These are phyloP conservation scores for Phenganax marumi DNA, from an alignment of 92 coral and sea anemone genomes.

Conservation along the genomic window DNA sequence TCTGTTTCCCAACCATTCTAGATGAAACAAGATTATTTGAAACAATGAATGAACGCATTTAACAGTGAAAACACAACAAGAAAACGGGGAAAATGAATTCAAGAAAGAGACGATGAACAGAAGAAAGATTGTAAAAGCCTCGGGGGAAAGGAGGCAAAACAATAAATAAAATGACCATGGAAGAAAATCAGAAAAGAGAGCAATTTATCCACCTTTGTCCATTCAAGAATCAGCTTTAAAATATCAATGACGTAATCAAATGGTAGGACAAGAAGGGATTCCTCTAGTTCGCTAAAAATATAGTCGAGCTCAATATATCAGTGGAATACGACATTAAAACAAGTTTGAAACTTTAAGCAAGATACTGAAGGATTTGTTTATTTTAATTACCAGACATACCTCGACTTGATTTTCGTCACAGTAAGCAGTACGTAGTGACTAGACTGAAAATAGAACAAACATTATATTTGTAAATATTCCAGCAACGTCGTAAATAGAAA, in stretches of 20 bases:
- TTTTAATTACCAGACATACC: constrained; percentile 47
- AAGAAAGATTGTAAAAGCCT: too few relatives aligned
- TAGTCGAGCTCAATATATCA: too few relatives aligned
- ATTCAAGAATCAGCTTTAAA: constrained; percentile 64
- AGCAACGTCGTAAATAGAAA: neutral
- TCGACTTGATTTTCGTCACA: constrained; percentile 81
- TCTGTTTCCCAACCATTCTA: constrained; percentile 90
- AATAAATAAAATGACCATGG: neutral
- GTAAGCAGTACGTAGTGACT: constrained; percentile 78
- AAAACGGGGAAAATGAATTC: too few relatives aligned
- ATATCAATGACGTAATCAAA: constrained; percentile 80
- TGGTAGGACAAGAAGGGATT: constrained; percentile 87
- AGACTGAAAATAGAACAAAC: constrained; percentile 61
- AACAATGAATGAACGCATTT: too few relatives aligned
- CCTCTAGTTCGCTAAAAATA: constrained; percentile 77
- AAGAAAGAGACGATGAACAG: too few relatives aligned
- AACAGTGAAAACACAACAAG: too few relatives aligned
- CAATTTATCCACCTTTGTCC: constrained; percentile 73
- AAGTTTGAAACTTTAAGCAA: too few relatives aligned
- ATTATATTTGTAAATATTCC: neutral
- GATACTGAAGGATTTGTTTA: neutral
- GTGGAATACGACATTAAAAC: too few relatives aligned
- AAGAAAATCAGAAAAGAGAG: too few relatives aligned
- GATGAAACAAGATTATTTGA: neutral
- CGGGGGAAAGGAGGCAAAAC: too few relatives aligned